Conservation (phyloP, 2,113 vertebrate genomes). For the Petrocephalus zakoni region DNA sequence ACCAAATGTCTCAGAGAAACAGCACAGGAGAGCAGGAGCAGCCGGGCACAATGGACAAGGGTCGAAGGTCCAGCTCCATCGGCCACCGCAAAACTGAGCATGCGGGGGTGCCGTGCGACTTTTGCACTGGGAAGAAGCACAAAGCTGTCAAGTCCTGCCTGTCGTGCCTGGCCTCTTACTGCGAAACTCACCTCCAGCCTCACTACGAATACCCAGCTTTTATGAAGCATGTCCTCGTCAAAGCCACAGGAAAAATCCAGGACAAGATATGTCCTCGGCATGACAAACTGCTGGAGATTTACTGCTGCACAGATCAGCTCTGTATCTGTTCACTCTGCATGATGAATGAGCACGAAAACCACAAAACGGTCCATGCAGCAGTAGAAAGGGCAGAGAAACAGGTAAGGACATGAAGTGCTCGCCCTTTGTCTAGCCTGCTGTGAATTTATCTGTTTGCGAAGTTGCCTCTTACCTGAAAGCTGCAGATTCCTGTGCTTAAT, state of each 20-base stretch:
- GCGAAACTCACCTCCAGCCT: conserved; percentile 82
- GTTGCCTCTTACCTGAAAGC: not conserved
- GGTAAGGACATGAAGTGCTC: conserved; percentile 34
- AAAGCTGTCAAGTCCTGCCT: conserved; percentile 87
- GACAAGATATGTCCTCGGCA: conserved; percentile 68
- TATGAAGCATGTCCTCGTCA: conserved; percentile 88
- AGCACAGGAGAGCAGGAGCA: conserved; percentile 59
- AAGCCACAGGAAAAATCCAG: conserved; percentile 64
- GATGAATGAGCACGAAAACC: conserved; percentile 69
- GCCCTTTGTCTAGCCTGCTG: not conserved
- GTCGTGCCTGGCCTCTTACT: conserved; percentile 90
- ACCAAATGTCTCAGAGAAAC: conserved; percentile 48
- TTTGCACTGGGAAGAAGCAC: conserved; percentile 82
- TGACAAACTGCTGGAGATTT: conserved; percentile 67
- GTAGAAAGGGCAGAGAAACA: conserved; percentile 67
- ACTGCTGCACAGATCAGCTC: conserved; percentile 63
- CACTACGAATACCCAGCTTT: conserved; percentile 87
- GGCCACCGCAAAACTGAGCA: conserved; percentile 52
- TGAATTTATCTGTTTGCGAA: not conserved
- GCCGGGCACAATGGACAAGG: conserved; percentile 60
- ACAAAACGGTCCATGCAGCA: conserved; percentile 62
- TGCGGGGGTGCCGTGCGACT: conserved; percentile 70
- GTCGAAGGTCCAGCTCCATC: conserved; percentile 60
- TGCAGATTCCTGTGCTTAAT: not conserved
- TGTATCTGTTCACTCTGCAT: conserved; percentile 66